phyloP scores from a whole-genome alignment of 2,888 invertebrate species.

The Galerucella calmariensis region DNA sequence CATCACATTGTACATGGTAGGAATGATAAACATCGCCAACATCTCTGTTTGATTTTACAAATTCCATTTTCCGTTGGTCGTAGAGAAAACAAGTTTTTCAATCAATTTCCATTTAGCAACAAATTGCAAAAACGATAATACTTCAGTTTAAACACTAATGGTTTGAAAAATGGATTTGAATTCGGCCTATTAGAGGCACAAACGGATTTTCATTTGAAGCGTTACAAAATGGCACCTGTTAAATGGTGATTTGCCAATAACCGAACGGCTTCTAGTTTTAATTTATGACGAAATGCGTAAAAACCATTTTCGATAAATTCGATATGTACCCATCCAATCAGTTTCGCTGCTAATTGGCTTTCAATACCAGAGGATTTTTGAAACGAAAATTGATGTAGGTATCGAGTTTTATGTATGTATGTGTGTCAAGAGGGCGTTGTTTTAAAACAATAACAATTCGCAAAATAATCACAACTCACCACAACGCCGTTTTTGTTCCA shows the following conservation, averaged over 20 bases:
- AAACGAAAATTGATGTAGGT: conserved; percentile 28
- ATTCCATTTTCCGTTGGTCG: too few species aligned
- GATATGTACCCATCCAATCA: conserved; percentile 11
- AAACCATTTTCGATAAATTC: conserved; percentile 31
- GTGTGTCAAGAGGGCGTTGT: neutral
- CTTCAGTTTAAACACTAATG: conserved; percentile 4
- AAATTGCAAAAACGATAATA: conserved; percentile 6
- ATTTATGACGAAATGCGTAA: conserved; percentile 39
- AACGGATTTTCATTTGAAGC: conserved; percentile 32
- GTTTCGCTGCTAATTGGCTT: conserved; percentile 13
- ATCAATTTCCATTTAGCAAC: conserved; percentile 2
- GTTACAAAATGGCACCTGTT: conserved; percentile 43
- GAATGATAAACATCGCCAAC: too few species aligned
- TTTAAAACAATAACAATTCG: conserved; percentile 11
- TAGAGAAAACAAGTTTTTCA: neutral
- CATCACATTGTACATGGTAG: too few species aligned
- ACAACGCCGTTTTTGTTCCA: too few species aligned
- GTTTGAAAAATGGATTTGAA: conserved; percentile 3
- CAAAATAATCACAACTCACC: conserved; percentile 5
- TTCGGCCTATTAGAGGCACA: conserved; percentile 8
- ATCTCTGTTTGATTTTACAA: too few species aligned
- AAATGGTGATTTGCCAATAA: conserved; percentile 40
- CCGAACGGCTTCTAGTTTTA: conserved; percentile 38
- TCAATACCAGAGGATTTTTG: conserved; percentile 9
- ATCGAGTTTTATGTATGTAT: conserved; percentile 13